A percentile compares a stretch with the other conserved stretches of the same genome.
phyloP scores from a whole-genome alignment of 1,140 invertebrate species.

The Homarus americanus region DNA sequence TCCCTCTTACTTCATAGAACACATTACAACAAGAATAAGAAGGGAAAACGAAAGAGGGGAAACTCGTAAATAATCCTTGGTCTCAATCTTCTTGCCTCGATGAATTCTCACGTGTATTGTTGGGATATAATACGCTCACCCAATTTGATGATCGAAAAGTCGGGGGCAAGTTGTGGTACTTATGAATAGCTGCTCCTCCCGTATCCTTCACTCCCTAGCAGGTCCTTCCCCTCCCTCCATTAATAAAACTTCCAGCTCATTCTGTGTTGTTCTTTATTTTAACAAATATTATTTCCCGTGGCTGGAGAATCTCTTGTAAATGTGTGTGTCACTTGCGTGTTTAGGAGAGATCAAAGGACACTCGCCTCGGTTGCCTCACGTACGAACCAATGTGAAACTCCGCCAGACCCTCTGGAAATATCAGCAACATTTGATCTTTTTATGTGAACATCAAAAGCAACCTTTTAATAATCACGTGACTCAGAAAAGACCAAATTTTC shows the following conservation, averaged over 20 bases:
- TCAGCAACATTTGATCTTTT: slow-evolving; percentile 65
- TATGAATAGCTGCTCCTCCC: slow-evolving; percentile 3
- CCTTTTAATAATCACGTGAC: slow-evolving; percentile 63
- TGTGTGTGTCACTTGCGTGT: background rate
- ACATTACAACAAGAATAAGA: background rate
- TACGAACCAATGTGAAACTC: slow-evolving; percentile 47
- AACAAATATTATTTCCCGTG: background rate
- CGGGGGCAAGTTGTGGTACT: slow-evolving; percentile 43
- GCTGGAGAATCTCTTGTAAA: background rate
- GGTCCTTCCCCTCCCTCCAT: background rate
- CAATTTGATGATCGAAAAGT: slow-evolving; percentile 67
- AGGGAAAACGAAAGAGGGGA: background rate
- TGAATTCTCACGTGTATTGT: slow-evolving; percentile 63
- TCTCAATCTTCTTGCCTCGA: slow-evolving; percentile 37
- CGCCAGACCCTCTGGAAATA: slow-evolving; percentile 6
- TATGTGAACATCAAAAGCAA: slow-evolving; percentile 65
- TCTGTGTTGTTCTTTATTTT: background rate
- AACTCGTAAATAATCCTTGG: slow-evolving; percentile 51
- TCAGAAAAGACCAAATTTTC: slow-evolving; percentile 62
- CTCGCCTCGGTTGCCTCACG: background rate
- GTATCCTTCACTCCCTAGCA: background rate
- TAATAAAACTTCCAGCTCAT: background rate
- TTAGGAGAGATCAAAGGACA: background rate
- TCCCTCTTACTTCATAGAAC: too few relatives aligned
- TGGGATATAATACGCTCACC: slow-evolving; percentile 55